Evolutionary conservation across 2,888 invertebrate species (phyloP), one percentile per base, ranked within the genome.

Genomic region (Ptychoptera contaminata): DNA sequence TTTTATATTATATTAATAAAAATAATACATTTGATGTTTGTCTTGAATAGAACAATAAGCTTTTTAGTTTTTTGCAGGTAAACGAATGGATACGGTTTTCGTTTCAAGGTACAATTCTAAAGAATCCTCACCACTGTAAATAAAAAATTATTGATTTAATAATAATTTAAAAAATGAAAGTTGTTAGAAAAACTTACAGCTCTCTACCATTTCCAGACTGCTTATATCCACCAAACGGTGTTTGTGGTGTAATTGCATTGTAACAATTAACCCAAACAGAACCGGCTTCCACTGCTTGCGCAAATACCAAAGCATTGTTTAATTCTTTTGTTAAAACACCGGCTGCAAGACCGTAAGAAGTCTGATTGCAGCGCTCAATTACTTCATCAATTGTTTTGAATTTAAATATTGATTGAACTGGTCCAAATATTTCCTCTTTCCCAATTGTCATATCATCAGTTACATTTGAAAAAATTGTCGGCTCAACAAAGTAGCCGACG

Each of bases 171-270:
- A n/a, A n/a, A n/a, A n/a, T n/a, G n/a, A n/a, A 32, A n/a, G 32
- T 4, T 7, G n/a, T n/a, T 2, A 32, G n/a, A 3, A 32, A 32
- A 7, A 32, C 32, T 9, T 30, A 40, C 71, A 80, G 55, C 65
- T 91, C 91, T 48, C 88, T 76, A 30, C 90, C 91, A 54, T 82
- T 74, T 42, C 91, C 91, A 29, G 88, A 88, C 55, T 80, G 77
- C 59, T 87, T 90, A 65, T 76, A 91, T 37, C 91, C 91, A 45
- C 91, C 91, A 60, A 91, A 91, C 11, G 91, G 90, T 37, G 83
- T 79, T 60, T 90, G 87, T 7, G 62, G 61, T 42, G 62, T 49
- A 10, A 63, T 57, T 8, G 62, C 58, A 50, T 59, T 67, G 56
- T 68, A 79, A 49, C 64, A 63, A 40, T 66, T 66, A 35, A 66